phyloP scores from a whole-genome alignment of 2,888 invertebrate genomes.

The Andrena haemorrhoa region DNA sequence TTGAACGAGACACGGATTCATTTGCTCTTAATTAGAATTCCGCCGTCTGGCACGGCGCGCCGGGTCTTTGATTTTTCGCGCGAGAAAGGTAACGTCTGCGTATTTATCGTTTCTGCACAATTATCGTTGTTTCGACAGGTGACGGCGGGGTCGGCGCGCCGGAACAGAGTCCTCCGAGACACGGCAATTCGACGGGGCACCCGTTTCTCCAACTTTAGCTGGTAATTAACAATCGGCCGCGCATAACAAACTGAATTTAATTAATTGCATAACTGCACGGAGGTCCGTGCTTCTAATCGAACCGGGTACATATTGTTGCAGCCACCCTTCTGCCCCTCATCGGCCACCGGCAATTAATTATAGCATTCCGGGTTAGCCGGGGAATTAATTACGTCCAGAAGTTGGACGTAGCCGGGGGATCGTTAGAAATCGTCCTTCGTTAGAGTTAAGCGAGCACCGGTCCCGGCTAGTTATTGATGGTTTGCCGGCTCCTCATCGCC shows the following conservation, averaged over 20 bases:
- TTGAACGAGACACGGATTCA: conserved; percentile 7
- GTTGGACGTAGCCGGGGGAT: conserved; percentile 82
- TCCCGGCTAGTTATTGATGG: conserved; percentile 71
- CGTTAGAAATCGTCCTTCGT: conserved; percentile 80
- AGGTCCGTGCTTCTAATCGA: conserved; percentile 80
- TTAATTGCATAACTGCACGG: conserved; percentile 82
- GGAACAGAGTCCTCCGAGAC: conserved; percentile 30
- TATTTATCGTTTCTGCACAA: conserved; percentile 25
- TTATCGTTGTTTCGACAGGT: conserved; percentile 40
- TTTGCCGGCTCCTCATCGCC: conserved; percentile 65
- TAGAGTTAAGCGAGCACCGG: conserved; percentile 72
- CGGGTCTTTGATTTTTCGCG: conserved; percentile 10
- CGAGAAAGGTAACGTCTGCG: neutral
- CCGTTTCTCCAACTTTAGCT: conserved; percentile 67
- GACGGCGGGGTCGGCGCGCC: neutral
- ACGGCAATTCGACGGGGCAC: conserved; percentile 35
- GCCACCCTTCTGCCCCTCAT: conserved; percentile 73
- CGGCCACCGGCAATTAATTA: conserved; percentile 83
- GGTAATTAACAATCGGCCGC: conserved; percentile 81
- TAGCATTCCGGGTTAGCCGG: conserved; percentile 84
- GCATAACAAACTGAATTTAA: conserved; percentile 82
- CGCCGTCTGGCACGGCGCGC: neutral
- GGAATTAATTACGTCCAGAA: conserved; percentile 84
- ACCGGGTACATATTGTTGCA: conserved; percentile 83
- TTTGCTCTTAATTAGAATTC: conserved; percentile 6